A percentile compares a stretch with the other conserved stretches of the same genome.
phyloP scores from a whole-genome alignment of 2,888 invertebrate genomes.

The Baccha elongata region DNA sequence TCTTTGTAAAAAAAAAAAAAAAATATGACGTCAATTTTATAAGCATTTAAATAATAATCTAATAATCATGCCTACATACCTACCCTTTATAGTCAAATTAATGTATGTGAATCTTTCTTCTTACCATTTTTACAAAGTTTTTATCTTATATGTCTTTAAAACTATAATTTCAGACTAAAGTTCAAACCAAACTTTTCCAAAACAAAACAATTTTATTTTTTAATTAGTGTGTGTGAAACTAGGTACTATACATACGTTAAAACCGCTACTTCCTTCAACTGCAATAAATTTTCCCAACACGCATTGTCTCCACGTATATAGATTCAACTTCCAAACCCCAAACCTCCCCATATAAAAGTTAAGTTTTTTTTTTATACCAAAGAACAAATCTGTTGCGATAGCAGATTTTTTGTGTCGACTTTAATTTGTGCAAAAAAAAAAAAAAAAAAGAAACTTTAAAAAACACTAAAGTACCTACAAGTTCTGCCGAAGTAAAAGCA shows the following conservation, averaged over 20 bases:
- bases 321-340: not conserved
- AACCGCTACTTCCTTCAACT: slow-evolving; percentile 6
- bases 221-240: slow-evolving; percentile 7
- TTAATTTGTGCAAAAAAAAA: no score
- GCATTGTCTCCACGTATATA: slow-evolving; percentile 5
- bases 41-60: no score
- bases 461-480: slow-evolving; percentile 7
- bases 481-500: not conserved
- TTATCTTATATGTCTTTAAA: no score
- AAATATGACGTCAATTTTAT: no score
- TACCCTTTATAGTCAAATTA: no score
- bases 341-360: not conserved
- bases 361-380: not conserved
- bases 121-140: no score
- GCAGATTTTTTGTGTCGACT: slow-evolving; percentile 30
- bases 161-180: not conserved
- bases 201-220: slow-evolving; percentile 14
- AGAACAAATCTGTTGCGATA: slow-evolving; percentile 24
- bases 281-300: slow-evolving; percentile 37
- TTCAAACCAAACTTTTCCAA: slow-evolving; percentile 17
- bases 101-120: no score
- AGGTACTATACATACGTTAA: no score
- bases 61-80: no score
- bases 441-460: slow-evolving; percentile 18
- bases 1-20: no score